Percentiles rank a stretch among this genome's conserved stretches.
These are phyloP conservation scores for Montipora efflorescens DNA, from an alignment of 64 coral and sea anemone genomes.

Conservation along the genomic window DNA sequence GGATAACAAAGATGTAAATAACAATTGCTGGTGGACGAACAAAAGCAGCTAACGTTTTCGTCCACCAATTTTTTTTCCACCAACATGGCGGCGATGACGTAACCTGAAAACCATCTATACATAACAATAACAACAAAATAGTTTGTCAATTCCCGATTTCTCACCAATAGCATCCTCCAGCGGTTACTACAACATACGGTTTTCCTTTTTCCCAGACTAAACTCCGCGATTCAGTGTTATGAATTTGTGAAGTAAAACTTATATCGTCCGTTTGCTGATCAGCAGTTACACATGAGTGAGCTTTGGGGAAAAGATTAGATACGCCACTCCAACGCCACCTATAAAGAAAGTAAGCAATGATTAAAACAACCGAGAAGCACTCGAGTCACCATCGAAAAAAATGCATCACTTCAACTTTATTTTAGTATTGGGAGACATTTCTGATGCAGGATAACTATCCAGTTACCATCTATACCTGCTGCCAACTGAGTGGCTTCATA, in stretches of 20 bases:
- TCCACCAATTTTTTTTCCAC: too few species aligned
- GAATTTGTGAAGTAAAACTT: conserved; percentile 75
- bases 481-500: too few species aligned
- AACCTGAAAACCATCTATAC: background rate
- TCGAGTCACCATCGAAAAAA: too few species aligned
- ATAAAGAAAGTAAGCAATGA: conserved; percentile 31
- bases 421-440: too few species aligned
- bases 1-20: too few species aligned
- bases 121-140: background rate
- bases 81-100: too few species aligned
- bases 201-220: conserved; percentile 84
- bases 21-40: too few species aligned
- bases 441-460: too few species aligned
- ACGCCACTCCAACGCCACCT: conserved; percentile 93
- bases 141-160: background rate
- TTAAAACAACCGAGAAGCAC: too few species aligned
- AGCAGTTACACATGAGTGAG: conserved; percentile 85
- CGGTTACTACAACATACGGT: conserved; percentile 79
- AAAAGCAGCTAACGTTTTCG: too few species aligned
- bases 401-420: too few species aligned
- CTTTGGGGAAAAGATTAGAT: conserved; percentile 83
- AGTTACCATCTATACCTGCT: too few species aligned
- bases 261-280: conserved; percentile 79
- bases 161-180: conserved; percentile 90
- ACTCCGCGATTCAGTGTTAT: conserved; percentile 73